These are phyloP conservation scores for Volucella inanis DNA, from an alignment of 2,888 invertebrate genomes.

Conservation along the genomic window DNA sequence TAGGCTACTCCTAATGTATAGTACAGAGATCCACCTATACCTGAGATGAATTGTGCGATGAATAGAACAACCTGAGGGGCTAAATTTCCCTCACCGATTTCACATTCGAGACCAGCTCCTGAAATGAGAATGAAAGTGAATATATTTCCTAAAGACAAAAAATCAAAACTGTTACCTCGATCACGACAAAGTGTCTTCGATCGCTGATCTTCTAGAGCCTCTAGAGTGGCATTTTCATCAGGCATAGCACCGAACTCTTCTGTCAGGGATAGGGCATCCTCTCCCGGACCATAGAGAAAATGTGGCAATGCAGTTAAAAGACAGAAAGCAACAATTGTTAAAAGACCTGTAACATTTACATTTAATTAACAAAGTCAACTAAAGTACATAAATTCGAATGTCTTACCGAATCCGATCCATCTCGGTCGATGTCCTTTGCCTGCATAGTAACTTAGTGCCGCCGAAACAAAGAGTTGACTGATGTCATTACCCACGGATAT, in stretches of 20 bases:
- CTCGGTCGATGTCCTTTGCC: constrained; percentile 88
- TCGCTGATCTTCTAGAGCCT: constrained; percentile 83
- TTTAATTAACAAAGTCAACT: not conserved
- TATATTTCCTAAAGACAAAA: not conserved
- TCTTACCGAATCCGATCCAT: constrained; percentile 86
- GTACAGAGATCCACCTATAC: constrained; percentile 88
- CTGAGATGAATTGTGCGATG: constrained; percentile 88
- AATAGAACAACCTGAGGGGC: constrained; percentile 87
- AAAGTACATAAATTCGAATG: not conserved
- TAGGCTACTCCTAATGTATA: constrained; percentile 89
- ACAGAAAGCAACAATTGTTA: constrained; percentile 87
- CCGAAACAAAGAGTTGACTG: constrained; percentile 87
- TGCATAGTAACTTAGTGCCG: constrained; percentile 88
- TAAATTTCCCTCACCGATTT: constrained; percentile 84
- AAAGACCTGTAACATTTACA: constrained; percentile 81
- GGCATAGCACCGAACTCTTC: constrained; percentile 84
- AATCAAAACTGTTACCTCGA: constrained; percentile 78
- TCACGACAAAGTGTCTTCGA: constrained; percentile 85
- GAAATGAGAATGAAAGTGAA: constrained; percentile 6
- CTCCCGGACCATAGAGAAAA: constrained; percentile 87
- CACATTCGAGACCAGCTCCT: constrained; percentile 82
- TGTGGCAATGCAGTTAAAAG: constrained; percentile 87
- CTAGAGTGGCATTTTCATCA: constrained; percentile 82
- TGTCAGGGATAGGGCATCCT: constrained; percentile 86
- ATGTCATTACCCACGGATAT: constrained; percentile 90